Conservation (phyloP, 2,888 invertebrate genomes). For the Stratiomys singularior region DNA sequence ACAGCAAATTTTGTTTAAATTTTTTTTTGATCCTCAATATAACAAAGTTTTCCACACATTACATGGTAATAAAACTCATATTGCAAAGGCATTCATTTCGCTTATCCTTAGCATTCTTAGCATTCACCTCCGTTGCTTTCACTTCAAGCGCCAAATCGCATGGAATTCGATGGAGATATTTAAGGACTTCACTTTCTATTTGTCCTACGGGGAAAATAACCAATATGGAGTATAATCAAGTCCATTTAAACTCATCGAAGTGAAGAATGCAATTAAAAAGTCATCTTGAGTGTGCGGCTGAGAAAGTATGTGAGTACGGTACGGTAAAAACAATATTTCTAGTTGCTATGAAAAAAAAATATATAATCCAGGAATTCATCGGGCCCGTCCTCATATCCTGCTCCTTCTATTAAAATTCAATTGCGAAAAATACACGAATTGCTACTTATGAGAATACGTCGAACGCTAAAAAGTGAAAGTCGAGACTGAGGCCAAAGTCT, state of each 20-base stretch:
- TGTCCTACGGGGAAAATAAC: slow-evolving; percentile 3
- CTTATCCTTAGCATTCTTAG: too few species aligned
- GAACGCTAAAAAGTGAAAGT: slow-evolving; percentile 1
- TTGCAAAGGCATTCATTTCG: too few species aligned
- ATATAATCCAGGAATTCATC: slow-evolving; percentile 37
- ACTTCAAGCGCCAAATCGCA: too few species aligned
- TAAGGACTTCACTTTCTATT: slow-evolving; percentile 12
- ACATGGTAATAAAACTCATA: too few species aligned
- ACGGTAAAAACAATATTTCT: neutral
- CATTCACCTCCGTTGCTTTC: too few species aligned
- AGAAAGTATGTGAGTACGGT: neutral
- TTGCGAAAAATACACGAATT: slow-evolving; percentile 42
- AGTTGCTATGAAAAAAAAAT: slow-evolving; percentile 22
- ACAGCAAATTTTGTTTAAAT: too few species aligned
- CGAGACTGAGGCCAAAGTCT: slow-evolving; percentile 2
- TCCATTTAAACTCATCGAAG: slow-evolving; percentile 35
- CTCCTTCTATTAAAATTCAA: slow-evolving; percentile 37
- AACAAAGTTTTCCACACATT: too few species aligned
- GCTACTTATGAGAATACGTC: slow-evolving; percentile 40
- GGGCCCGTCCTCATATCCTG: slow-evolving; percentile 14
- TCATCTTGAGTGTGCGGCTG: slow-evolving; percentile 36
- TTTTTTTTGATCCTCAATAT: too few species aligned
- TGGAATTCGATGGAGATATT: too few species aligned
- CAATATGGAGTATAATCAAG: slow-evolving; percentile 17
- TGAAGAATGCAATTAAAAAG: slow-evolving; percentile 47